Evolutionary conservation across 2,888 invertebrate genomes (phyloP), one percentile per base, ranked within the genome.

Genomic region (Phortica okadai): DNA sequence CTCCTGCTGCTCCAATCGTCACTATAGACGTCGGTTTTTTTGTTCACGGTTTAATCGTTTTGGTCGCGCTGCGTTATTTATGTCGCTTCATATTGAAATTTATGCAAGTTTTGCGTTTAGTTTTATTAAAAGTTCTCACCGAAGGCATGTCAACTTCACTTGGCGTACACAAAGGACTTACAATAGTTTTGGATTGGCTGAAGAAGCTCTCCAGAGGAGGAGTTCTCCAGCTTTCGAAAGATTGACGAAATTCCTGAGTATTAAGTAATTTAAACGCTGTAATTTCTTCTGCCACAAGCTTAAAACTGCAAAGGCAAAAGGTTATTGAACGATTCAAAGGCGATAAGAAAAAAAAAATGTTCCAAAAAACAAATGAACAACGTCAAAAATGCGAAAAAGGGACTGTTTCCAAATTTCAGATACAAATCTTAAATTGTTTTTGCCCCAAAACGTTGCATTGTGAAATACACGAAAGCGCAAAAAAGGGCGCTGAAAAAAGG

Each of bases 301-400:
- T 5, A 33, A 33, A 33, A 33, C 33, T 33, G 4, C 33, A 2
- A 33, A 33, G 33, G 3, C 33, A 33, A 33, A 33, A 33, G 33
- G 33, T 33, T 33, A 33, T 33, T 33, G 33, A 33, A 33, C 33
- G 2, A 33, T 1, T 33, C 33, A 5, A 4, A 79, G 42, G 16
- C 42, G 56, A 21, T 16, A 69, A n/a, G 72, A 73, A 80, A 79
- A 77, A 73, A 83, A 83, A 79, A 86, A 87, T 87, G 82, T 83
- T 84, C 79, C 85, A 83, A 87, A 88, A 86, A 80, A 80, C 78
- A 79, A 78, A 75, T 78, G 33, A 44, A 79, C 82, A 84, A 87
- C 21, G 21, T 87, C 85, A 87, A 0, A 67, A 16, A 69, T 45
- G 7, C 25, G 45, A 16, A 72, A 70, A 54, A 16, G 7, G 45